A percentile compares a stretch with the other conserved stretches of the same genome.
phyloP scores from a whole-genome alignment of 2,113 vertebrate species.

The Anas platyrhynchos region DNA sequence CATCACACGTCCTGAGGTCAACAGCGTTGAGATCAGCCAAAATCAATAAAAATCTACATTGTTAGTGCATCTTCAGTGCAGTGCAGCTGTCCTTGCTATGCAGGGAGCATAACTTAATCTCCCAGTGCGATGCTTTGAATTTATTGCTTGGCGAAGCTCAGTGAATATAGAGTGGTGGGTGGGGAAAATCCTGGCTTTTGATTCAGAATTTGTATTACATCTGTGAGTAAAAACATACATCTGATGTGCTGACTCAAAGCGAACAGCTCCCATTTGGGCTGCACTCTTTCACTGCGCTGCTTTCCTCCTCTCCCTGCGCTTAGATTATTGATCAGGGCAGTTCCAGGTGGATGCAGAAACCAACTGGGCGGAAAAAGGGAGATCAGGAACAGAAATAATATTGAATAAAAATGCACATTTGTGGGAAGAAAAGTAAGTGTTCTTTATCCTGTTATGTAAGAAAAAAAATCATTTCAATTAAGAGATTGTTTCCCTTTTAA shows the following conservation, averaged over 20 bases:
- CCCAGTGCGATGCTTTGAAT: neutral
- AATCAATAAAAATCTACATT: slow-evolving; percentile 62
- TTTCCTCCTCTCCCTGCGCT: neutral
- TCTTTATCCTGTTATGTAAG: neutral
- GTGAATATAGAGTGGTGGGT: slow-evolving; percentile 1
- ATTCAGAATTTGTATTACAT: slow-evolving; percentile 27
- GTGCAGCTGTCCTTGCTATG: slow-evolving; percentile 71
- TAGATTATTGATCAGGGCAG: neutral
- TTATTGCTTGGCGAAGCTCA: slow-evolving; percentile 17
- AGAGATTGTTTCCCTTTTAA: neutral
- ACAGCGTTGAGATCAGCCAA: slow-evolving; percentile 37
- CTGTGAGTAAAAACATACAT: slow-evolving; percentile 17
- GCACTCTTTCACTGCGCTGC: neutral
- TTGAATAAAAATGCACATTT: neutral
- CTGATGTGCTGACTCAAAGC: slow-evolving; percentile 31
- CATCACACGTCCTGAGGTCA: slow-evolving; percentile 33
- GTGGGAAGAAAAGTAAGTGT: neutral
- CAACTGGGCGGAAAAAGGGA: neutral
- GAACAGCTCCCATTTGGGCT: neutral
- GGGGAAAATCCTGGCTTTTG: slow-evolving; percentile 42
- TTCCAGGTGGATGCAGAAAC: neutral
- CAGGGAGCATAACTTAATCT: slow-evolving; percentile 47
- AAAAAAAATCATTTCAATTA: neutral
- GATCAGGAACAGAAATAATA: neutral
- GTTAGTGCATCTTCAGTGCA: neutral